phyloP scores from a whole-genome alignment of 2,797 vertebrate species.

The Megaceryle alcyon region DNA sequence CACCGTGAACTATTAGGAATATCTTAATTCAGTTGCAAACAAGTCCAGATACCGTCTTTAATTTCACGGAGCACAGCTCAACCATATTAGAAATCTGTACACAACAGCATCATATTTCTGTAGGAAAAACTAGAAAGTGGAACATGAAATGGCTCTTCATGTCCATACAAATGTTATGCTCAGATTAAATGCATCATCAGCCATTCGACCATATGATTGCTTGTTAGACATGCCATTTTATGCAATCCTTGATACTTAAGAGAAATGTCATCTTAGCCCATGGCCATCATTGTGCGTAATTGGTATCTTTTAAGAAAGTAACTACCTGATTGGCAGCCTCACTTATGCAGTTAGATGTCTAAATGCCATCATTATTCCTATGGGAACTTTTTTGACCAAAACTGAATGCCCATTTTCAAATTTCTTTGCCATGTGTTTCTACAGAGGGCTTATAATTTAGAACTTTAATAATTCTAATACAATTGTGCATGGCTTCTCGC shows the following conservation, averaged over 20 bases:
- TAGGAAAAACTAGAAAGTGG: neutral
- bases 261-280: constrained; percentile 1
- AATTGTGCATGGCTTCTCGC: neutral
- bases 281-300: neutral
- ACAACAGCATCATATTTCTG: neutral
- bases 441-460: neutral
- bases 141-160: neutral
- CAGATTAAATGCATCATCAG: neutral
- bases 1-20: neutral
- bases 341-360: neutral
- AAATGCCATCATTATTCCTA: neutral
- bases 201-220: neutral
- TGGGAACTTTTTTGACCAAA: neutral
- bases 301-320: neutral
- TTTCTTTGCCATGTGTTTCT: neutral
- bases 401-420: neutral
- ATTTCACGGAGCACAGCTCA: neutral
- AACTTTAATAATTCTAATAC: neutral
- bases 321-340: neutral
- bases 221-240: constrained; percentile 13
- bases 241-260: neutral
- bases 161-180: neutral
- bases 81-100: neutral
- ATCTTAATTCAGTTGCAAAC: neutral
- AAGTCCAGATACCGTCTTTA: neutral